These are phyloP conservation scores for Schizopygopsis malacanthus DNA, from an alignment of 2,797 vertebrate genomes.

Conservation along the genomic window DNA sequence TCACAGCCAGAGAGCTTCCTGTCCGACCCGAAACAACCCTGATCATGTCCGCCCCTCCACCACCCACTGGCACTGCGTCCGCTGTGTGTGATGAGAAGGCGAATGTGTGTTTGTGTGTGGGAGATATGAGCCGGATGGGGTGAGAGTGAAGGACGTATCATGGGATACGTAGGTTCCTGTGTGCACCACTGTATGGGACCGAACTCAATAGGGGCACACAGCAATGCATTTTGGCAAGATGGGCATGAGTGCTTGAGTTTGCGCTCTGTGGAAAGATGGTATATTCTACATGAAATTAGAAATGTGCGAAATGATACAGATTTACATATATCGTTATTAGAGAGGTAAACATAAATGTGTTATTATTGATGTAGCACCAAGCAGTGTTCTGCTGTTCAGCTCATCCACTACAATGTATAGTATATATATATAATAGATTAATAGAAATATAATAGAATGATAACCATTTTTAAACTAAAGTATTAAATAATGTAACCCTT, in stretches of 20 bases:
- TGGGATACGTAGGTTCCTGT: not conserved
- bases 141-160: slow-evolving; percentile 40
- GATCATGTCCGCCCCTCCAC: slow-evolving; percentile 60
- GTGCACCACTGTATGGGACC: not conserved
- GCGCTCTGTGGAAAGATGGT: not conserved
- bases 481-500: too few relatives aligned
- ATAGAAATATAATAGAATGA: too few relatives aligned
- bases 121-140: slow-evolving; percentile 51
- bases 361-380: not conserved
- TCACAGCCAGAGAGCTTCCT: slow-evolving; percentile 58
- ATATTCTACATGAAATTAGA: not conserved
- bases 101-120: slow-evolving; percentile 41
- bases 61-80: slow-evolving; percentile 58
- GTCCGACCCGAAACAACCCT: slow-evolving; percentile 60
- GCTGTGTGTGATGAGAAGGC: slow-evolving; percentile 38
- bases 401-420: too few relatives aligned
- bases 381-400: too few relatives aligned
- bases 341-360: not conserved
- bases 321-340: too few relatives aligned
- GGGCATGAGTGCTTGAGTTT: not conserved
- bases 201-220: not conserved
- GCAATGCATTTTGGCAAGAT: not conserved
- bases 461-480: too few relatives aligned
- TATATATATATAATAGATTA: too few relatives aligned
- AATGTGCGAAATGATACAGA: not conserved